A percentile compares a stretch with the other conserved stretches of the same genome.
Evolutionary conservation across 2,113 vertebrate species (phyloP).

Genomic region (Phylloscopus trochiloides): DNA sequence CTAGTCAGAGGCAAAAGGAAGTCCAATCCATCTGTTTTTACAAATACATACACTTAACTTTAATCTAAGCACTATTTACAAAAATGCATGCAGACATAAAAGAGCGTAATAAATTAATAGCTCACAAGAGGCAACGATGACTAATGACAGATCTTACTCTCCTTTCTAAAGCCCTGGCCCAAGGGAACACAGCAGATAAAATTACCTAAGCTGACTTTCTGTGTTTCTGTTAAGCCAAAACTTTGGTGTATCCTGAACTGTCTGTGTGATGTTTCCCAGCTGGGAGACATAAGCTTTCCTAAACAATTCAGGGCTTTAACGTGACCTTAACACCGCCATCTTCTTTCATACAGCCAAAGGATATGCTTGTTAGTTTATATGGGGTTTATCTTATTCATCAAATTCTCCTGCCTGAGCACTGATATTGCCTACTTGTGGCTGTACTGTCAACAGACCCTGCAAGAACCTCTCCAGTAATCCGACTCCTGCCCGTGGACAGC

Average conservation of each 20-base stretch:
- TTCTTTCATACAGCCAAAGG: slow-evolving; percentile 21
- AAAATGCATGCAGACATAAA: slow-evolving; percentile 39
- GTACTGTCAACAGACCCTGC: neutral
- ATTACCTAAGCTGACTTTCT: slow-evolving; percentile 27
- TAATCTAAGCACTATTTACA: slow-evolving; percentile 47
- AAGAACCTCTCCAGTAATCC: neutral
- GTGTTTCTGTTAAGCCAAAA: slow-evolving; percentile 45
- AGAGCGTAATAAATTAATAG: slow-evolving; percentile 40
- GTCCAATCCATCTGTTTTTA: slow-evolving; percentile 27
- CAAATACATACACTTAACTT: slow-evolving; percentile 43
- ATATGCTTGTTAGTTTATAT: slow-evolving; percentile 40
- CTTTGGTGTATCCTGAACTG: slow-evolving; percentile 48
- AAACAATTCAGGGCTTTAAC: slow-evolving; percentile 50
- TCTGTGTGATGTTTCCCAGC: slow-evolving; percentile 66
- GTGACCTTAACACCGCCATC: slow-evolving; percentile 23
- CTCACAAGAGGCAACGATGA: slow-evolving; percentile 20
- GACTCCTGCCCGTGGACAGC: neutral
- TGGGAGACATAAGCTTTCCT: slow-evolving; percentile 62
- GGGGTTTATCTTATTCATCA: slow-evolving; percentile 48
- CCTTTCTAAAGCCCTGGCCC: neutral
- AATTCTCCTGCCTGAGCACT: neutral
- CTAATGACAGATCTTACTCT: slow-evolving; percentile 13
- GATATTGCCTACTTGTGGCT: neutral
- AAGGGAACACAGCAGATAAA: slow-evolving; percentile 37
- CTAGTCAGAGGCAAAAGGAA: neutral